Evolutionary conservation across 2,797 vertebrate genomes (phyloP).

Genomic region (Coreius guichenoti): DNA sequence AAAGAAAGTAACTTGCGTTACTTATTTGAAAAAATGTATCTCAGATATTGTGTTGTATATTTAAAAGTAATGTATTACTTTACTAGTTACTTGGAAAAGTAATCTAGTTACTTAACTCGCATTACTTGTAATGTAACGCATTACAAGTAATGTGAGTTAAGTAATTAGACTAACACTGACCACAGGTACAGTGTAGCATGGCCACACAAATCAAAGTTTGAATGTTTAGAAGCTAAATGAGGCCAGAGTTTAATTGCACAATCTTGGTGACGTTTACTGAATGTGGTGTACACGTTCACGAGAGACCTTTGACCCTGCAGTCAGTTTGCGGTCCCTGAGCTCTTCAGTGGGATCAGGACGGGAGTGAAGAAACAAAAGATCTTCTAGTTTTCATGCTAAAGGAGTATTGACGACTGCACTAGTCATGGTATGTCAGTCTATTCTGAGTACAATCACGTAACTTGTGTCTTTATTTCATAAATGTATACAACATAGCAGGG

Average conservation of each 20-base stretch:
- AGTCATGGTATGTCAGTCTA: conserved; percentile 8
- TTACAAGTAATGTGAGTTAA: too few species aligned
- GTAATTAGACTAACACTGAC: too few species aligned
- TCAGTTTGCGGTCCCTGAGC: neutral
- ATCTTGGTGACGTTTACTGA: conserved; percentile 52
- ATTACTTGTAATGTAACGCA: neutral
- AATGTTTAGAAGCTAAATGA: neutral
- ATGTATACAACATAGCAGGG: neutral
- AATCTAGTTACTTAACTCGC: neutral
- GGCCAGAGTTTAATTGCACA: conserved; percentile 60
- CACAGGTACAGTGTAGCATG: neutral
- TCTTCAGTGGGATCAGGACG: neutral
- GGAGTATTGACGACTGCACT: neutral
- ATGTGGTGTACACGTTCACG: neutral
- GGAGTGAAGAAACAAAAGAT: conserved; percentile 36
- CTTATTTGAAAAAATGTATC: too few species aligned
- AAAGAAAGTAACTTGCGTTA: neutral
- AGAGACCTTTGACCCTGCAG: conserved; percentile 65
- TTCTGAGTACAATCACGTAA: neutral
- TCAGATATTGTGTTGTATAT: too few species aligned
- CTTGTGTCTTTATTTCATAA: neutral
- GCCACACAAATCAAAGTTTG: neutral
- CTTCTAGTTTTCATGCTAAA: conserved; percentile 1
- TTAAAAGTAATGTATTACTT: too few species aligned
- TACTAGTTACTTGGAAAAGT: neutral